Evolutionary conservation across 2,888 invertebrate genomes (phyloP), one percentile per base, ranked within the genome.

Genomic region (Periphyllus acericola): DNA sequence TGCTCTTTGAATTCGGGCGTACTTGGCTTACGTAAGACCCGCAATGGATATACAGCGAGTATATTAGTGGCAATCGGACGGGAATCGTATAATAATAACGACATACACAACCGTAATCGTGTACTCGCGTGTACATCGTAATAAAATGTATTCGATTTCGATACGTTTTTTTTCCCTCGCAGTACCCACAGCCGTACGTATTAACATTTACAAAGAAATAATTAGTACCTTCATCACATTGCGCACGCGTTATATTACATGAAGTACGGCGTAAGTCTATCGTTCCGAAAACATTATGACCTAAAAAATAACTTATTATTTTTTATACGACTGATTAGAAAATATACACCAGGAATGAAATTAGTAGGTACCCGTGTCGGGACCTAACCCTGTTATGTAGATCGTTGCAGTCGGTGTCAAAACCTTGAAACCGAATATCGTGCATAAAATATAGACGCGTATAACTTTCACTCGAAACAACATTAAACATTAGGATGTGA

Each of bases 401-500:
- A 68, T 25, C 6, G 25, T 25, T 25, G 60, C 9, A 29, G 68
- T 8, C 29, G 29, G 68, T 83, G 72, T n/a, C 17, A 19, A 83
- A 55, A 83, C 72, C 83, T 83, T 83, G 72, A 55, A 36, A 72
- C 19, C 32, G 55, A 55, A 55, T 74, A 83, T 60, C 55, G 36
- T 29, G 34, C 11, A n/a, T 36, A 52, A 72, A 82, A 34, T 52
- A 68, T 68, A 32, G 29, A 25, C 14, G 6, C 11, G 17, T 68
- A 55, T n/a, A 83, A 83, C 83, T 74, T 83, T 83, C 55, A 74
- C 83, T 74, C 4, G 55, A 34, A 21, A 83, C 5, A 8, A n/a
- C 0, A 55, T 46, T 40, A 46, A 40, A 80, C 60, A 32, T 5
- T 36, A n/a, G 3, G 8, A n/a, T 19, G n/a, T 36, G 29, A 19